Evolutionary conservation across 2,888 invertebrate species (phyloP).

Genomic region (Phymatocera aterrima): DNA sequence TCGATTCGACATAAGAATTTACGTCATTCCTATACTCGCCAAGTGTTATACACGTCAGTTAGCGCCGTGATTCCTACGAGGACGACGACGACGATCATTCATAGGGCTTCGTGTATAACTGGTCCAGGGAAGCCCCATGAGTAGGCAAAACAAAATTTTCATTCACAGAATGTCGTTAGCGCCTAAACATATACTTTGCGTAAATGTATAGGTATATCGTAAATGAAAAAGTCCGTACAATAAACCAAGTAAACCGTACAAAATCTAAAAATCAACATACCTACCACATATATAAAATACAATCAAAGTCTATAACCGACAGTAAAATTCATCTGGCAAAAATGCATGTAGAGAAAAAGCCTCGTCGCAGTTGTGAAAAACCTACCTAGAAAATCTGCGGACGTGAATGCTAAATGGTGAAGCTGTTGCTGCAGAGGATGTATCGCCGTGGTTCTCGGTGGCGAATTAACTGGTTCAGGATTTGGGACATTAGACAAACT

Average conservation of each 20-base stretch:
- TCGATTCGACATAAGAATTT: not conserved
- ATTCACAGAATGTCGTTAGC: not conserved
- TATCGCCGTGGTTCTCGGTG: conserved; percentile 63
- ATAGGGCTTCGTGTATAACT: conserved; percentile 17
- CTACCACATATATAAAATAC: too few species aligned
- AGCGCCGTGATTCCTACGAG: not conserved
- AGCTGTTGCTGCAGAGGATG: conserved; percentile 72
- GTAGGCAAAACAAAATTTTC: conserved; percentile 13
- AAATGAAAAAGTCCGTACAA: not conserved
- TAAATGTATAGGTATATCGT: not conserved
- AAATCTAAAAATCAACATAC: not conserved
- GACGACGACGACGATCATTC: not conserved
- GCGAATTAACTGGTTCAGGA: conserved; percentile 59
- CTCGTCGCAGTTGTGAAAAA: too few species aligned
- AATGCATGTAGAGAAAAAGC: not conserved
- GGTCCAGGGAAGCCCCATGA: not conserved
- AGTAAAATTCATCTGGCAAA: not conserved
- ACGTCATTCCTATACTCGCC: not conserved
- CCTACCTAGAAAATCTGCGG: conserved; percentile 89
- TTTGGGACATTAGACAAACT: conserved; percentile 56
- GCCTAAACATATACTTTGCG: not conserved
- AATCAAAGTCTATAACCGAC: not conserved
- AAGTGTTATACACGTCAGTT: not conserved
- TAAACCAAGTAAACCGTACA: not conserved
- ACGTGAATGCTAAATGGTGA: conserved; percentile 73